Conservation (phyloP, 1,140 invertebrate genomes). For the Drosophila parvula region DNA sequence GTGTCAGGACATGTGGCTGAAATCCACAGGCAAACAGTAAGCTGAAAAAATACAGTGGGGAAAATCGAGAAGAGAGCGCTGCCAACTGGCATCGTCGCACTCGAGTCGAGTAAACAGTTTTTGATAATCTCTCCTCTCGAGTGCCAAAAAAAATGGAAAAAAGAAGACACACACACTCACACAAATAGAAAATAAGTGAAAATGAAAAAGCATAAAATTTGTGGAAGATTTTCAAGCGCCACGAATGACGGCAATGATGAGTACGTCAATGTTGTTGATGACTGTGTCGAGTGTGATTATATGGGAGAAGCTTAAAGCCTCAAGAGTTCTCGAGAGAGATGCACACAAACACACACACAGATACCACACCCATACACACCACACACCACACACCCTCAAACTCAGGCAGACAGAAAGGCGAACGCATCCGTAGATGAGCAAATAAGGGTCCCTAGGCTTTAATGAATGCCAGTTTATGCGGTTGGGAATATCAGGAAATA, state of each 20-base stretch:
- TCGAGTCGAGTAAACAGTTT: conserved; percentile 73
- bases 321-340: conserved; percentile 59
- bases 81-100: conserved; percentile 23
- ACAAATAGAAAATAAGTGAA: conserved; percentile 13
- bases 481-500: too few relatives aligned
- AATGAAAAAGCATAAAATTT: conserved; percentile 14
- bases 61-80: conserved; percentile 21
- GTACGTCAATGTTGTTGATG: conserved; percentile 68
- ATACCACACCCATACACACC: conserved; percentile 17
- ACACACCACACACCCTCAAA: conserved; percentile 14
- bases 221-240: conserved; percentile 35
- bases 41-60: conserved; percentile 2
- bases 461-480: conserved; percentile 20
- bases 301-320: conserved; percentile 57
- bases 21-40: conserved; percentile 22
- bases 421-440: conserved; percentile 17
- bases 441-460: background rate
- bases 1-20: conserved; percentile 49
- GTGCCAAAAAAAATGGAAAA: conserved; percentile 27
- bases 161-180: conserved; percentile 2
- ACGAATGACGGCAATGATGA: conserved; percentile 67
- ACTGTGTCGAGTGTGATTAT: conserved; percentile 67
- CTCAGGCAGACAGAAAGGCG: background rate
- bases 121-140: conserved; percentile 77
- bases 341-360: conserved; percentile 11